Conservation (phyloP, 2,888 invertebrate genomes). For the Andrena bucephala region DNA sequence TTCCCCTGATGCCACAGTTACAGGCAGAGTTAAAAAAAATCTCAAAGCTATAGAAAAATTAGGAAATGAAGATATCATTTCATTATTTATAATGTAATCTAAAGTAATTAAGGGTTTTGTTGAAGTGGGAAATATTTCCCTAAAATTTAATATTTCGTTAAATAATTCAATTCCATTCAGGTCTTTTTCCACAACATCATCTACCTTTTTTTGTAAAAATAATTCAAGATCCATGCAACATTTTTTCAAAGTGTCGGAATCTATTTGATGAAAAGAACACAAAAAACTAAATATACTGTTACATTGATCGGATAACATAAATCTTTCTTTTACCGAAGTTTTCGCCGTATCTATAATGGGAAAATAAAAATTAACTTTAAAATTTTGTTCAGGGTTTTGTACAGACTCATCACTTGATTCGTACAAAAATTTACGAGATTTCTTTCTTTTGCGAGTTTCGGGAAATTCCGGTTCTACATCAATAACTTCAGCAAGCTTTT, state of each 20-base stretch:
- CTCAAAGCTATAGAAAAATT: too few relatives aligned
- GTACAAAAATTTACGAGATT: not conserved
- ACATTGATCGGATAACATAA: too few relatives aligned
- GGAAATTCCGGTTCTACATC: not conserved
- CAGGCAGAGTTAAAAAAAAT: too few relatives aligned
- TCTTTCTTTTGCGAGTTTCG: not conserved
- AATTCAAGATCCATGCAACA: too few relatives aligned
- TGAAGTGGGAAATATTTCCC: not conserved
- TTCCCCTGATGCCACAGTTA: too few relatives aligned
- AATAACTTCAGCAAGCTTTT: not conserved
- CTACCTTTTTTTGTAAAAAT: not conserved
- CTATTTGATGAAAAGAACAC: too few relatives aligned
- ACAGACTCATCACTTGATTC: not conserved
- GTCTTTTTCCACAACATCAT: not conserved
- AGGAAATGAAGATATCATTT: not conserved
- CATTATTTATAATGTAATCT: conserved; percentile 4
- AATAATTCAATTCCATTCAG: too few relatives aligned
- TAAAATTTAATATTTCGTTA: too few relatives aligned
- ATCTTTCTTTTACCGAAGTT: too few relatives aligned
- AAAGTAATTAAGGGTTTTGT: conserved; percentile 1
- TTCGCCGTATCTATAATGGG: too few relatives aligned
- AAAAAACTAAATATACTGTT: too few relatives aligned
- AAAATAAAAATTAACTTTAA: not conserved
- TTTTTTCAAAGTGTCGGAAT: too few relatives aligned
- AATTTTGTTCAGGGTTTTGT: not conserved